phyloP scores from a whole-genome alignment of 2,888 invertebrate genomes.

The Sipha maydis region DNA sequence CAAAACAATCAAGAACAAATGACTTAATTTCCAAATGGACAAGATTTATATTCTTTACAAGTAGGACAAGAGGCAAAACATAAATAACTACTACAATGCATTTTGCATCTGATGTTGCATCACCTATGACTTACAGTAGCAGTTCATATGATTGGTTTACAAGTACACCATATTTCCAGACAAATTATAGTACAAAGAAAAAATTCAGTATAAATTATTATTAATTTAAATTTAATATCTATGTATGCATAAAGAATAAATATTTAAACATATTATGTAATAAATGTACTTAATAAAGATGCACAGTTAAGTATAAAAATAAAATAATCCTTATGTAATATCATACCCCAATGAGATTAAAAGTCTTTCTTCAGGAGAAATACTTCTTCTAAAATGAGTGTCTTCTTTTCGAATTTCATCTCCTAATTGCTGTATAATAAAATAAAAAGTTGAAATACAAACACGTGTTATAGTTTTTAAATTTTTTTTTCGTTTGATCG shows the following conservation, averaged over 20 bases:
- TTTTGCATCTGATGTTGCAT: too few species aligned
- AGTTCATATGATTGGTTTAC: too few species aligned
- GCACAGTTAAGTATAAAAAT: conserved; percentile 7
- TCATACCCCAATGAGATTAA: background rate
- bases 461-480: conserved; percentile 4
- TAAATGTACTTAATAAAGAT: background rate
- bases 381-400: conserved; percentile 23
- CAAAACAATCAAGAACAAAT: too few species aligned
- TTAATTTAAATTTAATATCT: too few species aligned
- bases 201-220: too few species aligned
- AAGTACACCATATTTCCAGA: too few species aligned
- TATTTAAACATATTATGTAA: conserved; percentile 7
- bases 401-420: conserved; percentile 13
- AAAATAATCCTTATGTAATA: background rate
- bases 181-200: too few species aligned
- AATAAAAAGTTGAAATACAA: background rate
- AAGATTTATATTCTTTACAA: too few species aligned
- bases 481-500: background rate
- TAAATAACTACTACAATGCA: too few species aligned
- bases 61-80: too few species aligned
- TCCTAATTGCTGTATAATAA: conserved; percentile 18
- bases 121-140: too few species aligned
- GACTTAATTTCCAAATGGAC: too few species aligned
- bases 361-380: background rate
- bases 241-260: background rate